Evolutionary conservation across 92 coral and sea anemone genomes (phyloP).

Genomic region (Heliopora coerulea): DNA sequence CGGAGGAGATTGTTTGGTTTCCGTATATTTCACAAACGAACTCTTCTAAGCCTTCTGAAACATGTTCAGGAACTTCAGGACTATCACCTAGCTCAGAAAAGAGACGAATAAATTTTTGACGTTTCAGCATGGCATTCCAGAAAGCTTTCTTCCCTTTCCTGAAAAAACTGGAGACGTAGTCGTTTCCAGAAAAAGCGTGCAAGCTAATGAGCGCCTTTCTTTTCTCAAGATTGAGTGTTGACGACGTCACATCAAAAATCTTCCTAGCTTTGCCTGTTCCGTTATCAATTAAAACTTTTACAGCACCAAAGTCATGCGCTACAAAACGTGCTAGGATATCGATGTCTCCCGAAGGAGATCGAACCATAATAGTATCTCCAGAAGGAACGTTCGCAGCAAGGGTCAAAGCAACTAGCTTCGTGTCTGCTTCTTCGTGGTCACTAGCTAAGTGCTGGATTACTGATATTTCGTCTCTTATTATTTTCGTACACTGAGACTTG

Average conservation of each 20-base stretch:
- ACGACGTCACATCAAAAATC: constrained; percentile 7
- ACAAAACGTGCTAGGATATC: constrained; percentile 31
- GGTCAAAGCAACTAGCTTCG: constrained; percentile 1
- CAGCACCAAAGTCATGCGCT: constrained; percentile 11
- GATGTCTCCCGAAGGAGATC: constrained; percentile 38
- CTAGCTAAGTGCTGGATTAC: background rate
- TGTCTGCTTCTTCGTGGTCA: constrained; percentile 13
- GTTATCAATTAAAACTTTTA: constrained; percentile 1
- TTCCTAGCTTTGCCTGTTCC: constrained; percentile 17
- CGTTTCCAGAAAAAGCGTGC: constrained; percentile 23
- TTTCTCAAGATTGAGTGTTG: background rate
- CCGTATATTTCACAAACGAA: constrained; percentile 18
- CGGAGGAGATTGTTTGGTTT: background rate
- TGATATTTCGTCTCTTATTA: background rate
- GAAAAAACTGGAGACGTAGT: constrained; percentile 23
- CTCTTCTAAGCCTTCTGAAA: constrained; percentile 2
- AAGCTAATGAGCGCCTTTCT: constrained; percentile 8
- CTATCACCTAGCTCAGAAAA: constrained; percentile 3
- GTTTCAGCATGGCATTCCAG: constrained; percentile 29
- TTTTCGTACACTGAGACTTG: constrained; percentile 4
- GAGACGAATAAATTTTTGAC: background rate
- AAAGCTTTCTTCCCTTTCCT: constrained; percentile 23
- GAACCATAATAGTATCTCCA: constrained; percentile 24
- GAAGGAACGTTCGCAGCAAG: constrained; percentile 5
- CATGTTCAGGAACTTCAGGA: constrained; percentile 5